A percentile compares a stretch with the other conserved stretches of the same genome.
phyloP scores from a whole-genome alignment of 2,888 invertebrate genomes.

The Drosophila kuntzei region DNA sequence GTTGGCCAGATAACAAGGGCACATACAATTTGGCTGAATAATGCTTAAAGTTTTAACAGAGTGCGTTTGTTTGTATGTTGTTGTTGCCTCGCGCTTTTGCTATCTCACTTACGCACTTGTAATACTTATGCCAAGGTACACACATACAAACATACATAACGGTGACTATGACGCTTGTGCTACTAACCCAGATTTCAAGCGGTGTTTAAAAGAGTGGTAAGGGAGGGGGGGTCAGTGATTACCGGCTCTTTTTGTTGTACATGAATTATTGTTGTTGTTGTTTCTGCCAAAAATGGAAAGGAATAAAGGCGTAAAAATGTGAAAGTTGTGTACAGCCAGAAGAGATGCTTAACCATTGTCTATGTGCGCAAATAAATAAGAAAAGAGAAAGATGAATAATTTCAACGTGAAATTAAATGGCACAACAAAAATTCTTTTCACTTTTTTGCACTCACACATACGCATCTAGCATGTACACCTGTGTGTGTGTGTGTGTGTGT shows the following conservation, averaged over 20 bases:
- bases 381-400: slow-evolving; percentile 39
- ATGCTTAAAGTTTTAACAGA: slow-evolving; percentile 32
- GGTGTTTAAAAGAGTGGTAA: neutral
- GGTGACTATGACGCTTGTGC: slow-evolving; percentile 48
- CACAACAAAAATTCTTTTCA: slow-evolving; percentile 33
- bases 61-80: slow-evolving; percentile 8
- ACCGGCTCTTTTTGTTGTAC: slow-evolving; percentile 39
- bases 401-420: slow-evolving; percentile 19
- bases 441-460: slow-evolving; percentile 16
- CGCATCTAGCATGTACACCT: no score
- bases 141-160: no score
- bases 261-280: slow-evolving; percentile 23
- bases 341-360: slow-evolving; percentile 41
- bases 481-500: no score
- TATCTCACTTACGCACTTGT: slow-evolving; percentile 25
- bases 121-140: slow-evolving; percentile 45
- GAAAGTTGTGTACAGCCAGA: slow-evolving; percentile 44
- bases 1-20: slow-evolving; percentile 35
- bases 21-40: slow-evolving; percentile 29
- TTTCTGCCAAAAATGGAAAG: slow-evolving; percentile 59
- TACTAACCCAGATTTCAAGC: slow-evolving; percentile 44
- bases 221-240: neutral
- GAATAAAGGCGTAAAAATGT: slow-evolving; percentile 51
- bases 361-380: slow-evolving; percentile 47
- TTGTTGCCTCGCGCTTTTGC: slow-evolving; percentile 2